A percentile compares a stretch with the other conserved stretches of the same genome.
These are phyloP conservation scores for Aphrophora alni DNA, from an alignment of 2,888 invertebrate species.

Conservation along the genomic window DNA sequence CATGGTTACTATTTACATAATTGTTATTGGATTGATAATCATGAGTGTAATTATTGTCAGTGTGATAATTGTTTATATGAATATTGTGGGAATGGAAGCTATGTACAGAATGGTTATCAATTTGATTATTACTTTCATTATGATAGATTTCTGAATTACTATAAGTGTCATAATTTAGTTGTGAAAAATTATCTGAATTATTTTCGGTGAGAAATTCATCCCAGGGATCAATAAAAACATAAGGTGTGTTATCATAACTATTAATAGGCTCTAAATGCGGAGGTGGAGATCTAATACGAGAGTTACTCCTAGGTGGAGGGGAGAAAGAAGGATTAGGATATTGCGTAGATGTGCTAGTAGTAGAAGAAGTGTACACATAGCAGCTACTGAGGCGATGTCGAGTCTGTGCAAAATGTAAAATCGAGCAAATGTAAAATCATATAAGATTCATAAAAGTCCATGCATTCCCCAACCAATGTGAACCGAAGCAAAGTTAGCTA, in stretches of 20 bases:
- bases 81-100: neutral
- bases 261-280: slow-evolving; percentile 3
- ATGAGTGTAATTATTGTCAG: neutral
- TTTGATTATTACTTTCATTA: slow-evolving; percentile 3
- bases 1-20: neutral
- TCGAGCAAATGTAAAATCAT: slow-evolving; percentile 33
- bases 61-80: neutral
- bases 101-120: slow-evolving; percentile 2
- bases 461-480: neutral
- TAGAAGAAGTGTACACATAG: slow-evolving; percentile 39
- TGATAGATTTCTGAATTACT: neutral
- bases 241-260: slow-evolving; percentile 33
- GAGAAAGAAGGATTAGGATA: slow-evolving; percentile 22
- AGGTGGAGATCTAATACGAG: slow-evolving; percentile 5
- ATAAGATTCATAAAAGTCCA: slow-evolving; percentile 31
- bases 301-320: neutral
- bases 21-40: neutral
- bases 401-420: slow-evolving; percentile 46
- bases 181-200: neutral
- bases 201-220: slow-evolving; percentile 57
- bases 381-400: slow-evolving; percentile 48
- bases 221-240: slow-evolving; percentile 73
- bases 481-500: neutral
- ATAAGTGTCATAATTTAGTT: neutral
- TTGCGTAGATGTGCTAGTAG: slow-evolving; percentile 21